Evolutionary conservation across 1,140 invertebrate genomes (phyloP).

Genomic region (Agrypnia vestita): DNA sequence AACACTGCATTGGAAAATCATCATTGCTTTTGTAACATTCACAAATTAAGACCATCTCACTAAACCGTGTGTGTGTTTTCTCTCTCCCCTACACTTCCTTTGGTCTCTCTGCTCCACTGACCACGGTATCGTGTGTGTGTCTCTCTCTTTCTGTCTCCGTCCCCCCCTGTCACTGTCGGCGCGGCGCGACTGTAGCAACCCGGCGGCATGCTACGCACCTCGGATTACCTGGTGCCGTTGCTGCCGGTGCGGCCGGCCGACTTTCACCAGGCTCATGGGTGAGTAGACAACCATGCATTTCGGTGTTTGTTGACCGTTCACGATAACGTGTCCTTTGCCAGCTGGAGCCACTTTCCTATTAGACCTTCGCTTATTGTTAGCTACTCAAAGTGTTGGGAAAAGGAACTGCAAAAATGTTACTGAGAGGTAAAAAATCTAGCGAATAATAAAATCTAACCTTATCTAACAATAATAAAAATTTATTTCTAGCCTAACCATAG

Average conservation of each 20-base stretch:
- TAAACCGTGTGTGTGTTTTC: slow-evolving; percentile 30
- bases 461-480: no score
- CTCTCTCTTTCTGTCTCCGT: slow-evolving; percentile 19
- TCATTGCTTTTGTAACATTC: no score
- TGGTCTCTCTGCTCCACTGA: slow-evolving; percentile 1
- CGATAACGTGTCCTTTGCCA: background rate
- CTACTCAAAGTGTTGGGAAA: no score
- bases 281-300: slow-evolving; percentile 9
- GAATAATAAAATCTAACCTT: no score
- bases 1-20: no score
- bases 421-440: no score
- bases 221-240: slow-evolving; percentile 72
- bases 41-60: background rate
- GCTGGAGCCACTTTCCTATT: no score
- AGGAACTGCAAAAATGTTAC: no score
- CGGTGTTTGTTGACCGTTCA: background rate
- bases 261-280: slow-evolving; percentile 14
- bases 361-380: no score
- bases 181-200: slow-evolving; percentile 67
- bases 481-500: no score
- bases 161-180: slow-evolving; percentile 56
- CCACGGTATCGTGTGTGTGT: slow-evolving; percentile 4
- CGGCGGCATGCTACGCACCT: slow-evolving; percentile 64
- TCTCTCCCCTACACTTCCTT: background rate
- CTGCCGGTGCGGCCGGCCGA: slow-evolving; percentile 60